Conservation (phyloP, 1,140 invertebrate species). For the Trinorchestia longiramus region DNA sequence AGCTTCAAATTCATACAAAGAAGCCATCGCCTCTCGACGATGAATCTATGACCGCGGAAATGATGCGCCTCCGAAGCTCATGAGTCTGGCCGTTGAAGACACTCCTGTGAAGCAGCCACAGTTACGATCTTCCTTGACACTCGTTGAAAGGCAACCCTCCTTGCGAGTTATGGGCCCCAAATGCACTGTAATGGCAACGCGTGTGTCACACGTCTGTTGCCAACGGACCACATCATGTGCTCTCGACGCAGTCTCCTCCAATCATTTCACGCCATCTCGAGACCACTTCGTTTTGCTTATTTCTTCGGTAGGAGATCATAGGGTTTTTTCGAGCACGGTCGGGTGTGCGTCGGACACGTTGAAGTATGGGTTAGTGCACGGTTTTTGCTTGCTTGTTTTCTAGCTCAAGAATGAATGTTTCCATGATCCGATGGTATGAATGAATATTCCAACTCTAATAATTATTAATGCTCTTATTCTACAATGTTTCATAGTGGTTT, state of each 20-base stretch:
- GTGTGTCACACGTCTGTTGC: conserved; percentile 11
- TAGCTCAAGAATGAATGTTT: neutral
- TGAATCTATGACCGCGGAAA: conserved; percentile 14
- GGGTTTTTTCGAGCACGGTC: neutral
- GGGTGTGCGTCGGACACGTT: neutral
- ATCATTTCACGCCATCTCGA: conserved; percentile 5
- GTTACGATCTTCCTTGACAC: conserved; percentile 23
- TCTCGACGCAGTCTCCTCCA: neutral
- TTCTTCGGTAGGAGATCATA: neutral
- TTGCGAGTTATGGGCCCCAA: neutral
- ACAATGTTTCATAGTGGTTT: no score
- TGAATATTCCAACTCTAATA: no score
- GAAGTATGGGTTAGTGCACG: neutral
- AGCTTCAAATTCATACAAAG: conserved; percentile 15
- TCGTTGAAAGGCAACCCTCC: neutral
- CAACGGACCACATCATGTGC: conserved; percentile 15
- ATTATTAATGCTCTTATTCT: no score
- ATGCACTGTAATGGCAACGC: neutral
- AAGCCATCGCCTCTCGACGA: neutral
- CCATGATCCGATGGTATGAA: no score
- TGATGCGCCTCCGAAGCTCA: conserved; percentile 21
- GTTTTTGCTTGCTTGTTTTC: neutral
- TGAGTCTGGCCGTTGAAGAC: conserved; percentile 31
- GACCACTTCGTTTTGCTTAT: conserved; percentile 7
- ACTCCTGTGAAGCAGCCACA: conserved; percentile 35